Conservation (phyloP, 2,888 invertebrate species). For the Drosophila paranaensis region DNA sequence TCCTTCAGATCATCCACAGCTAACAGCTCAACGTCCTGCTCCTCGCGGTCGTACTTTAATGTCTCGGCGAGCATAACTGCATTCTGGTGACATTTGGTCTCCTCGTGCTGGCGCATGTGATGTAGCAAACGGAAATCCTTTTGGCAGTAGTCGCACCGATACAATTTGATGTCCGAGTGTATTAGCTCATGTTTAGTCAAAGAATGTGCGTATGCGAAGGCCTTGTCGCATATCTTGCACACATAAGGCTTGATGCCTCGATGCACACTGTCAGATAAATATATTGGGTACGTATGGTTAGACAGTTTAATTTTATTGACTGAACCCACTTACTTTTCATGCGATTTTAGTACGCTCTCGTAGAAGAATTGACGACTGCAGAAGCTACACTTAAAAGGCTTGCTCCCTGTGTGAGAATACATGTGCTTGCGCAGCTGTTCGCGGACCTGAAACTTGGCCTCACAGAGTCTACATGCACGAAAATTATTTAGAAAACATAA, state of each 20-base stretch:
- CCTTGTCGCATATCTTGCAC: slow-evolving; percentile 78
- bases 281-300: neutral
- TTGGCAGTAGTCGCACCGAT: slow-evolving; percentile 81
- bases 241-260: slow-evolving; percentile 82
- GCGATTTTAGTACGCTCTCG: slow-evolving; percentile 82
- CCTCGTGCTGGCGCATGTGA: slow-evolving; percentile 83
- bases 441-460: slow-evolving; percentile 77
- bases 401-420: slow-evolving; percentile 81
- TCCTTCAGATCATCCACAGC: slow-evolving; percentile 48
- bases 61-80: slow-evolving; percentile 71
- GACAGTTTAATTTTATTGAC: neutral
- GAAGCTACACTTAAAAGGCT: slow-evolving; percentile 80
- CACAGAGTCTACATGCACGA: slow-evolving; percentile 70
- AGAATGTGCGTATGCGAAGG: slow-evolving; percentile 81
- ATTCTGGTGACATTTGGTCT: slow-evolving; percentile 82
- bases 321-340: slow-evolving; percentile 76
- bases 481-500: neutral
- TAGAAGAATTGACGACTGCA: slow-evolving; percentile 82
- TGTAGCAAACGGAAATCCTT: slow-evolving; percentile 83
- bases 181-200: slow-evolving; percentile 82
- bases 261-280: slow-evolving; percentile 64
- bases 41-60: slow-evolving; percentile 49
- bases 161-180: slow-evolving; percentile 81
- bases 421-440: slow-evolving; percentile 83
- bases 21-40: slow-evolving; percentile 52